phyloP scores from a whole-genome alignment of 2,888 invertebrate species.

The Criorhina ranunculi region DNA sequence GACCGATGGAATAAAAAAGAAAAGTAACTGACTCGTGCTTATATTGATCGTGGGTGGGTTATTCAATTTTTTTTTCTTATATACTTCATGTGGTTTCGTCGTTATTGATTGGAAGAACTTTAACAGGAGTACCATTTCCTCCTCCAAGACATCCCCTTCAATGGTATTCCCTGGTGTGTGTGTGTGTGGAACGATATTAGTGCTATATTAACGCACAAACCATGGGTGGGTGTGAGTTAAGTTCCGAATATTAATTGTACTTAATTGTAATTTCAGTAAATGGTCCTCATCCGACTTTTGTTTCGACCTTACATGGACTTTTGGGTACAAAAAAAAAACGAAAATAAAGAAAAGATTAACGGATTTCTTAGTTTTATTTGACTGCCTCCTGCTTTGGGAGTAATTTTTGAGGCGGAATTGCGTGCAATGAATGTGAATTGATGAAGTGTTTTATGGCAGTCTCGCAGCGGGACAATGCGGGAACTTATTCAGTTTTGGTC shows the following conservation, averaged over 20 bases:
- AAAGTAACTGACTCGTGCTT: not conserved
- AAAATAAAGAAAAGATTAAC: slow-evolving; percentile 36
- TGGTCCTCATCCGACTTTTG: slow-evolving; percentile 36
- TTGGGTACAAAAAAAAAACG: slow-evolving; percentile 6
- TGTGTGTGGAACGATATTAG: no score
- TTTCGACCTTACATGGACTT: slow-evolving; percentile 40
- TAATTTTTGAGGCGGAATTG: slow-evolving; percentile 5
- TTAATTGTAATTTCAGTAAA: slow-evolving; percentile 20
- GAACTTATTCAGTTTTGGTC: not conserved
- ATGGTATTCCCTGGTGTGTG: slow-evolving; percentile 6
- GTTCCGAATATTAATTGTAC: slow-evolving; percentile 33
- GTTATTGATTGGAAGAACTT: slow-evolving; percentile 10
- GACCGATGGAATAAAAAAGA: not conserved
- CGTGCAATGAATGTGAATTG: slow-evolving; percentile 26
- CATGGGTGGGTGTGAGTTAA: slow-evolving; percentile 7
- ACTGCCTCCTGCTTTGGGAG: slow-evolving; percentile 26
- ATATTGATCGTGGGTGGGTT: slow-evolving; percentile 13
- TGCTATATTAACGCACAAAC: slow-evolving; percentile 8
- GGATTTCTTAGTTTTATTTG: slow-evolving; percentile 33
- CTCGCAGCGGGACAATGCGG: not conserved
- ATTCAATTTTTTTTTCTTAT: not conserved
- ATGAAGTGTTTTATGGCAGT: slow-evolving; percentile 11
- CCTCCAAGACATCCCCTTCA: not conserved
- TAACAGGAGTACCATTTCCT: slow-evolving; percentile 14
- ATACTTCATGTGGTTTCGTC: slow-evolving; percentile 1